Evolutionary conservation across 2,888 invertebrate genomes (phyloP), one percentile per base, ranked within the genome.

Genomic region (Limnephilus lunatus): DNA sequence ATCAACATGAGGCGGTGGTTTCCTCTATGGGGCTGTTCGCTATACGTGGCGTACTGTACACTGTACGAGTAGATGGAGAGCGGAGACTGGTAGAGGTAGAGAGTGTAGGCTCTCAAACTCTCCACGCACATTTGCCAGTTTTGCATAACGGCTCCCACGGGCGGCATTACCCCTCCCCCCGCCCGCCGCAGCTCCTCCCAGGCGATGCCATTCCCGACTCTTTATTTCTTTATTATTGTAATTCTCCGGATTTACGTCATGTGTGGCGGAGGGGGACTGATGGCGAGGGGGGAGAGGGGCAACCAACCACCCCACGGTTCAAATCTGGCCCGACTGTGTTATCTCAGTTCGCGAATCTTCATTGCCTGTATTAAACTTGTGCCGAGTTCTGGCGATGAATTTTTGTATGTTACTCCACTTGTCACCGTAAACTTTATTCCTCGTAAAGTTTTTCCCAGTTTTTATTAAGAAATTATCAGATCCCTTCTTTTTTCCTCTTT

Each of bases 81-180:
- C 0, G 19, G 68, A 68, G 68, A 25, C 68, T 68, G 19, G 68
- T n/a, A 68, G 68, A 25, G 1, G 44, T n/a, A 12, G 5, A 68
- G 68, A 68, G 68, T 68, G 25, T 25, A 68, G 68, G 25, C 68
- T 68, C 68, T 68, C 31, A 80, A 32, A 48, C 48, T 48, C 90
- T 48, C 53, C 31, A 92, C 94, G 91, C 91, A 94, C 94, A 94
- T 94, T 94, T 94, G 94, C 94, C 94, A 95, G 95, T 95, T 95
- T 95, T 95, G 95, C 95, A 95, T 95, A 95, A 95, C 95, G 95
- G 94, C 95, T 94, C 95, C 95, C 95, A 87, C 92, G 95, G 94
- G 95, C 94, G 94, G 94, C 94, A 95, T 95, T 94, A 94, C 94
- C 92, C 93, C 92, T 94, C 94, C 93, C 92, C 94, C 93, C 92